A percentile compares a stretch with the other conserved stretches of the same genome.
These are phyloP conservation scores for Odontothrips loti DNA, from an alignment of 2,888 invertebrate genomes.

Conservation along the genomic window DNA sequence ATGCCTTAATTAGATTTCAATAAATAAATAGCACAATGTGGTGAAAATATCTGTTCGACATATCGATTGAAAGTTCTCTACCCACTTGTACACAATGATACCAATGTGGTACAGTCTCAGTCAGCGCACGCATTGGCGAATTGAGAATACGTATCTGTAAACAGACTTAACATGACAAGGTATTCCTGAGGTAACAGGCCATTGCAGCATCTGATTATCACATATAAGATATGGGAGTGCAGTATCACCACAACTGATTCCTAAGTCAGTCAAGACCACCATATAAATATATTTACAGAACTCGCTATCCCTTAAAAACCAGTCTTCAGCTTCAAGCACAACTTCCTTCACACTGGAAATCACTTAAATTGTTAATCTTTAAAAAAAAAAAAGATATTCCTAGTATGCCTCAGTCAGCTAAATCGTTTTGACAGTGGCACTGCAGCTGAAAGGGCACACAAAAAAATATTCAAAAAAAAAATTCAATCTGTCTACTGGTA, in stretches of 20 bases:
- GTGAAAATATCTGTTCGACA: constrained; percentile 10
- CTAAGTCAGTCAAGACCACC: constrained; percentile 23
- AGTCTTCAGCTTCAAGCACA: constrained; percentile 18
- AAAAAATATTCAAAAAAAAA: not conserved
- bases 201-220: constrained; percentile 25
- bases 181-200: constrained; percentile 22
- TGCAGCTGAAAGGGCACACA: not conserved
- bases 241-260: constrained; percentile 23
- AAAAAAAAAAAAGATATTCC: not conserved
- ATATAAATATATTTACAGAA: constrained; percentile 25
- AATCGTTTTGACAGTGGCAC: constrained; percentile 5
- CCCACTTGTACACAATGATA: not conserved
- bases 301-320: not conserved
- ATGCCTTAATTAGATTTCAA: not conserved
- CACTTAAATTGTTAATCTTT: not conserved
- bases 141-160: not conserved
- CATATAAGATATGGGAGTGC: constrained; percentile 4
- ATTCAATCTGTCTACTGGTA: not conserved
- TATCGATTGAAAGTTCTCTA: not conserved
- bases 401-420: not conserved
- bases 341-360: not conserved
- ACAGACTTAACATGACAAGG: constrained; percentile 19
- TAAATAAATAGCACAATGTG: constrained; percentile 23
- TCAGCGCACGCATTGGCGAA: not conserved
- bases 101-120: constrained; percentile 24